These are phyloP conservation scores for Muscicapa comitata DNA, from an alignment of 2,797 vertebrate species.

Conservation along the genomic window DNA sequence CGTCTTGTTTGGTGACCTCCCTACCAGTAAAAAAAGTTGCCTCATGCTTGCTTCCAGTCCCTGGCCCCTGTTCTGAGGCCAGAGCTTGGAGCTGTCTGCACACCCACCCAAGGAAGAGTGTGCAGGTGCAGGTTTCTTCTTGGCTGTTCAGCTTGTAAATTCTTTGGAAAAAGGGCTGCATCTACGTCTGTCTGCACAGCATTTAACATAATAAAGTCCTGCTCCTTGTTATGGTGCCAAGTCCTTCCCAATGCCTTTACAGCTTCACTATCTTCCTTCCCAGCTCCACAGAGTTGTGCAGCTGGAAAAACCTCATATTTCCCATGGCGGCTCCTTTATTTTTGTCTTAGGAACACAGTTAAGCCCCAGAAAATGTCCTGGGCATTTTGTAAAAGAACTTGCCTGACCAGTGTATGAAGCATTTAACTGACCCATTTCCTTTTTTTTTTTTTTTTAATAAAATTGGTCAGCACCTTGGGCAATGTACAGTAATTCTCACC, in stretches of 20 bases:
- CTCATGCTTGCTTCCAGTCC: background rate
- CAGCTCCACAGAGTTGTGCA: background rate
- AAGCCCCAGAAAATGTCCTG: background rate
- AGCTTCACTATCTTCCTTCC: background rate
- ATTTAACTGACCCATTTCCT: background rate
- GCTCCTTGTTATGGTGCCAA: background rate
- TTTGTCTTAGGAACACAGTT: background rate
- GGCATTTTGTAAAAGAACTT: background rate
- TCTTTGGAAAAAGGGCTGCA: background rate
- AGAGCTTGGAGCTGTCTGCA: background rate
- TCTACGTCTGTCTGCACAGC: background rate
- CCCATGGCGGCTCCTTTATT: background rate
- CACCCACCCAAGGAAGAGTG: no score
- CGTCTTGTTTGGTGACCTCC: fast-evolving
- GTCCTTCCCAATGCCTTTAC: background rate
- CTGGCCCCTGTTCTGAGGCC: background rate
- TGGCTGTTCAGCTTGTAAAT: background rate
- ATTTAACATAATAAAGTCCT: background rate
- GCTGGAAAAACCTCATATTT: conserved; percentile 7
- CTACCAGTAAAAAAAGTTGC: background rate
- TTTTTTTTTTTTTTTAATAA: background rate
- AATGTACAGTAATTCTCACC: background rate
- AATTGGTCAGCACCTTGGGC: background rate
- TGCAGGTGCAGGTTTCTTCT: background rate
- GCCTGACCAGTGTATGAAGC: background rate